Base-by-base conservation (phyloP, 2,797 vertebrate genomes). In the Enteromius radiatus region DNA sequence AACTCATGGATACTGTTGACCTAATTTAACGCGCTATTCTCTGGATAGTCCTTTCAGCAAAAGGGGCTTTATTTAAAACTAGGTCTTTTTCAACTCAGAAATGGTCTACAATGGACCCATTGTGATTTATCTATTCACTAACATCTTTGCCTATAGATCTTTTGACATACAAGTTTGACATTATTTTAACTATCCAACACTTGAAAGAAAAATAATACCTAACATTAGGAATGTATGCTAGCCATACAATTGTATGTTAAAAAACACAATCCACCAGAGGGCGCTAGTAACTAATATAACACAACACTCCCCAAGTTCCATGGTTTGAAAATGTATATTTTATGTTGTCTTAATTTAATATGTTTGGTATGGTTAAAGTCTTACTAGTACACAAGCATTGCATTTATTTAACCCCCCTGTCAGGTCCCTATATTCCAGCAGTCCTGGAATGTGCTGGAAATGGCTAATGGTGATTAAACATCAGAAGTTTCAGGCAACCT, bases 251-350 rank as follows among this genome's bases (percentile, higher is more conserved):
- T 15, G n/a, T n/a, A 2, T 47, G 12, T 61, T 61, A 19, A 80
- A 59, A 80, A 19, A 2, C 15, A 80, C 1, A 0, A n/a, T 49
- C 92, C 94, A 94, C 91, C 47, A 89, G 94, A 89, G 91, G 91
- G 93, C 2, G 91, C 89, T 87, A 87, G 78, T 6, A 78, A 87
- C 82, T 83, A 38, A 68, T 61, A 78, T 43, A 23, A 36, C 17
- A 23, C 1, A 36, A 4, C 4, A 36, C 19, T 0, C 23, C 45
- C 3, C 31, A 75, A 54, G 19, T 54, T 36, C 8, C 1, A 63
- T 3, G 28, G 17, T 64, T 64, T 33, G 21, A 67, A 67, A 21
- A 38, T 67, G 10, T 67, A 3, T 38, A 5, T 26, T 45, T 69
- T 8, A 26, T 69, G n/a, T n/a, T 8, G 71, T 74, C 6, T 52